phyloP scores from a whole-genome alignment of 1,140 invertebrate genomes.

The Calephelis virginiensis region DNA sequence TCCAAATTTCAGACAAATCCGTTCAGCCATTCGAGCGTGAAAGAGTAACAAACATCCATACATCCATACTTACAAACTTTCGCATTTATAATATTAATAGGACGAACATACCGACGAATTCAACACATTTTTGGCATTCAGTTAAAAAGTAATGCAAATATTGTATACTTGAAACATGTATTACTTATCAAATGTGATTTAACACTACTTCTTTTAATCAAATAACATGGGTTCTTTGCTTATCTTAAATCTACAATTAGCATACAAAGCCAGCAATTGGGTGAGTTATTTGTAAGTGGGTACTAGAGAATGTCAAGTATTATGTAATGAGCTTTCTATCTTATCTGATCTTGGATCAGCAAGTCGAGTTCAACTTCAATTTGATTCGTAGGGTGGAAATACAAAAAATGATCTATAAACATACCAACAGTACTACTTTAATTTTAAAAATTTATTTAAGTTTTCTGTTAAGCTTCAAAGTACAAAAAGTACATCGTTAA shows the following conservation, averaged over 20 bases:
- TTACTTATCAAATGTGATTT: background rate
- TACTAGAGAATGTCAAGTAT: conserved; percentile 53
- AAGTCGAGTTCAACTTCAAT: conserved; percentile 20
- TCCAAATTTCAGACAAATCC: too few species aligned
- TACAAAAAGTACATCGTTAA: conserved; percentile 47
- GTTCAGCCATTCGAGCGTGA: too few species aligned
- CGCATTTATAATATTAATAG: too few species aligned
- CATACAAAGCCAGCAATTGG: conserved; percentile 61
- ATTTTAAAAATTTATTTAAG: background rate
- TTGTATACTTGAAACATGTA: too few species aligned
- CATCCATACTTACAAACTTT: too few species aligned
- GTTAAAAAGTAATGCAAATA: too few species aligned
- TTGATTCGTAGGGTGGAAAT: conserved; percentile 9
- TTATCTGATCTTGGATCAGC: conserved; percentile 47
- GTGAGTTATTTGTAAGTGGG: conserved; percentile 54
- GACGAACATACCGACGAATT: too few species aligned
- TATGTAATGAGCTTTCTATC: conserved; percentile 52
- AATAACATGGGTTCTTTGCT: conserved; percentile 30
- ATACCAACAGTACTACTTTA: background rate
- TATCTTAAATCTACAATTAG: conserved; percentile 54
- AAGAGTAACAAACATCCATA: too few species aligned
- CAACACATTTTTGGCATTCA: too few species aligned
- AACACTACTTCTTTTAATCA: background rate
- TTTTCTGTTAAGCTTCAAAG: conserved; percentile 27
- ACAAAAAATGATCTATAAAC: conserved; percentile 7